Conservation (phyloP, 2,888 invertebrate species). For the Autographa gamma region DNA sequence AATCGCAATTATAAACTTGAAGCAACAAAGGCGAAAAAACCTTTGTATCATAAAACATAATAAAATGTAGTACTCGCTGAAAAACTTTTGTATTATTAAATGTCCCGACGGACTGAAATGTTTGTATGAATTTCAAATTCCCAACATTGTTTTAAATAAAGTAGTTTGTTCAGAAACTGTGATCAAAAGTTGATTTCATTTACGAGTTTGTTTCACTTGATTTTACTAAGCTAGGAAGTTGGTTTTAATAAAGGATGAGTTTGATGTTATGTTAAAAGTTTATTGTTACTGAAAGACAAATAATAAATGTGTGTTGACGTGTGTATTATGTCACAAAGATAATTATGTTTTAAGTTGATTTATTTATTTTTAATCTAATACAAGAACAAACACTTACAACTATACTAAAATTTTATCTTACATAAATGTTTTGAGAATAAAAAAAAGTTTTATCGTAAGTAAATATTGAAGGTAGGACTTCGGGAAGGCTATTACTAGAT, state of each 20-base stretch:
- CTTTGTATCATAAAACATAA: conserved; percentile 2
- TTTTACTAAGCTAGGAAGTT: neutral
- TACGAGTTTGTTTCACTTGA: neutral
- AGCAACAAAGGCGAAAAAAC: neutral
- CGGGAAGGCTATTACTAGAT: no score
- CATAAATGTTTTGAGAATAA: no score
- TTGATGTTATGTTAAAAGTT: neutral
- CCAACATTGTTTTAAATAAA: neutral
- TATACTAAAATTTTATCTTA: no score
- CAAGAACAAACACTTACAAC: no score
- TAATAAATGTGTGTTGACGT: no score
- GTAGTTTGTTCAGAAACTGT: neutral
- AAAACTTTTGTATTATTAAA: conserved; percentile 4
- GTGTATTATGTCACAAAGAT: no score
- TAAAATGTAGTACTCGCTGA: neutral
- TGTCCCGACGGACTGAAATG: neutral
- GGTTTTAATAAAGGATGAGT: neutral
- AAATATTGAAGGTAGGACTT: no score
- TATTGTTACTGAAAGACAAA: no score
- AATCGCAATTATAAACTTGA: neutral
- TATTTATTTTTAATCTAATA: no score
- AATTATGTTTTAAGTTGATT: no score
- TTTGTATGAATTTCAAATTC: neutral
- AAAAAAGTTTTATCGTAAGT: no score
- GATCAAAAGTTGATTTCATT: conserved; percentile 4